phyloP scores from a whole-genome alignment of 1,140 invertebrate species.

The Drosophila quadrilineata region DNA sequence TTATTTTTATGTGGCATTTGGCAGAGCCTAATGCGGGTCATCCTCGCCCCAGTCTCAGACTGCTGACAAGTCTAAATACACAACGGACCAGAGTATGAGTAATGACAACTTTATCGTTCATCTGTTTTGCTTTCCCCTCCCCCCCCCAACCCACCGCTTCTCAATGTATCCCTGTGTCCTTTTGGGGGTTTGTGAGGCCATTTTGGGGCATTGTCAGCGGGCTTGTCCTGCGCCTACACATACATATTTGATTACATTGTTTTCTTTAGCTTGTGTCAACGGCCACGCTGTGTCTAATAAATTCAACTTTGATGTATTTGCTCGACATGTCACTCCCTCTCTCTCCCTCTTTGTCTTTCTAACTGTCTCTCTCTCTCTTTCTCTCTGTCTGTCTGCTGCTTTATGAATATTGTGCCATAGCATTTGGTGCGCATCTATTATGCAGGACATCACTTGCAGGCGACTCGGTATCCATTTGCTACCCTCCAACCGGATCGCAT shows the following conservation, averaged over 20 bases:
- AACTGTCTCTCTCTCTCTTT: no score
- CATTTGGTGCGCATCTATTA: slow-evolving; percentile 36
- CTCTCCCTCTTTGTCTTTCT: no score
- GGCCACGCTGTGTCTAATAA: slow-evolving; percentile 34
- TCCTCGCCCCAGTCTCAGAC: background rate
- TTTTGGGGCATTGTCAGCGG: slow-evolving; percentile 14
- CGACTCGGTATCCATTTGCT: background rate
- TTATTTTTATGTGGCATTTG: slow-evolving; percentile 12
- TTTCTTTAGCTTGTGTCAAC: background rate
- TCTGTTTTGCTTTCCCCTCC: slow-evolving; percentile 35
- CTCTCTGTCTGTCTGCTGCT: slow-evolving; percentile 7
- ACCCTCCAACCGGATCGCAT: background rate
- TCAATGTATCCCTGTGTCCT: slow-evolving; percentile 10
- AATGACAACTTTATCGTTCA: slow-evolving; percentile 54
- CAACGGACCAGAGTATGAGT: slow-evolving; percentile 36
- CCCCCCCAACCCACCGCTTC: no score
- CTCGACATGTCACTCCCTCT: no score
- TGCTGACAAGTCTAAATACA: slow-evolving; percentile 20
- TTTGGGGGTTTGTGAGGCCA: no score
- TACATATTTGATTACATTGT: slow-evolving; percentile 31
- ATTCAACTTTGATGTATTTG: slow-evolving; percentile 43
- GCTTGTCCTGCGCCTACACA: slow-evolving; percentile 9
- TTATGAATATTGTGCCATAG: slow-evolving; percentile 39
- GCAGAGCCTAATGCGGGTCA: background rate
- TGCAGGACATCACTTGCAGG: slow-evolving; percentile 14